Conservation (phyloP, 2,113 vertebrate species). For the Onychostruthus taczanowskii region DNA sequence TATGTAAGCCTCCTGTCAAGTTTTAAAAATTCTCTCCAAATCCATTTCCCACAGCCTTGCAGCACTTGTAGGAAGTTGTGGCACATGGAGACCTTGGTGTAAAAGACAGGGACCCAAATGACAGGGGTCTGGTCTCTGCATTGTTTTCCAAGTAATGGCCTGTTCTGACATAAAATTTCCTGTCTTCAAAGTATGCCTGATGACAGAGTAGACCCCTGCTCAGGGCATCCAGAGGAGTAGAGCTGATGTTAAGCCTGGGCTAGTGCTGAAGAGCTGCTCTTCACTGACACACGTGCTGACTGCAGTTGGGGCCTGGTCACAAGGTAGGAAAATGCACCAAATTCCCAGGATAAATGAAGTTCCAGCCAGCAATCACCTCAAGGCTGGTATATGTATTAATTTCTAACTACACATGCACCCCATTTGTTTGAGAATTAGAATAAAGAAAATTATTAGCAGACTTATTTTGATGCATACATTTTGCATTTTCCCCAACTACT, state of each 20-base stretch:
- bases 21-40: neutral
- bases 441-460: neutral
- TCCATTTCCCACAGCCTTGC: neutral
- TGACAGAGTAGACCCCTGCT: neutral
- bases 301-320: neutral
- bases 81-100: rapidly evolving
- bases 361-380: neutral
- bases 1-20: neutral
- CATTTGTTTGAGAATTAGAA: neutral
- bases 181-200: neutral
- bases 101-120: neutral
- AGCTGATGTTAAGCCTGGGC: neutral
- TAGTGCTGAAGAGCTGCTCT: neutral
- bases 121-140: neutral
- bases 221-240: neutral
- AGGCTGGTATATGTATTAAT: rapidly evolving
- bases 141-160: neutral
- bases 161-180: neutral
- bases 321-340: neutral
- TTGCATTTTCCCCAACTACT: neutral
- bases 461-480: neutral
- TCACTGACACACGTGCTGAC: neutral
- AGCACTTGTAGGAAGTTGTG: neutral
- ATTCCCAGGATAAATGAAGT: neutral
- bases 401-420: neutral